phyloP scores from a whole-genome alignment of 2,113 vertebrate genomes.

The Oreochromis tanganicae region DNA sequence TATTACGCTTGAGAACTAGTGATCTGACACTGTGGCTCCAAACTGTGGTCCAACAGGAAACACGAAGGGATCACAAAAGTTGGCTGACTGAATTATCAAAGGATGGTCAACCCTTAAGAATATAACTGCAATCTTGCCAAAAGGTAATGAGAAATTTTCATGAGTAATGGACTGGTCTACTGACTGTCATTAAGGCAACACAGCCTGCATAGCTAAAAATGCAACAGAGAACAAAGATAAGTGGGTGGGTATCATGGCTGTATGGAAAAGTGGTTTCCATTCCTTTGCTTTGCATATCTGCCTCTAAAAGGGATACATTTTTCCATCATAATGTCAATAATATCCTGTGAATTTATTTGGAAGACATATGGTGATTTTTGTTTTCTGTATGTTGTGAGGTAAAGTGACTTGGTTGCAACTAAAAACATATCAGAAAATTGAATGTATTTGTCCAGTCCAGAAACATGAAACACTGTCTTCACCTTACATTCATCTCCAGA shows the following conservation, averaged over 20 bases:
- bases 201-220: not conserved
- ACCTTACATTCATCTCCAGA: not conserved
- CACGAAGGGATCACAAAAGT: not conserved
- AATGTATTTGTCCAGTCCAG: not conserved
- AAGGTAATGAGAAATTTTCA: not conserved
- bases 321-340: accelerated
- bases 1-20: not conserved
- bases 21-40: not conserved
- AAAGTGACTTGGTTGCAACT: not conserved
- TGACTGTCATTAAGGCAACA: not conserved
- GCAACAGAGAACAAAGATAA: not conserved
- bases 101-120: not conserved
- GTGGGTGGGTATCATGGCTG: not conserved
- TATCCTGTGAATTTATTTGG: not conserved
- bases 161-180: not conserved
- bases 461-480: not conserved
- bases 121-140: not conserved
- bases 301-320: not conserved
- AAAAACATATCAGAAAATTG: not conserved
- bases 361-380: not conserved
- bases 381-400: not conserved
- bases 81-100: not conserved
- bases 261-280: not conserved
- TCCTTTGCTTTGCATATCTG: not conserved
- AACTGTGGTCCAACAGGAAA: not conserved